phyloP scores from a whole-genome alignment of 2,113 vertebrate genomes.

The Coturnix japonica region DNA sequence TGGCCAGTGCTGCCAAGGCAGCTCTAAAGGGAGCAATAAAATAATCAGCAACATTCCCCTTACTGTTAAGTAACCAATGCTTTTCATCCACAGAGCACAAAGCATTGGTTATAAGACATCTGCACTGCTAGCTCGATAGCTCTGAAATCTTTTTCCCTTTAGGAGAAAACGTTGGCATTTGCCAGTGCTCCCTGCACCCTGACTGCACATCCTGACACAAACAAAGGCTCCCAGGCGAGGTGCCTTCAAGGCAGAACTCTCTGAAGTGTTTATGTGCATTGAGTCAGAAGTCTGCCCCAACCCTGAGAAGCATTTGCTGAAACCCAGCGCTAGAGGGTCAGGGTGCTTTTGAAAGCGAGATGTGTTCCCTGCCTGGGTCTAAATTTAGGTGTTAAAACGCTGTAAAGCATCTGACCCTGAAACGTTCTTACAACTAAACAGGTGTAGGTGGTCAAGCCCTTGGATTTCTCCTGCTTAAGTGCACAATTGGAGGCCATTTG shows the following conservation, averaged over 20 bases:
- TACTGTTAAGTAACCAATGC: rapidly evolving
- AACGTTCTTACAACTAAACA: not conserved
- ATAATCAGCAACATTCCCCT: not conserved
- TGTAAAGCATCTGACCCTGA: not conserved
- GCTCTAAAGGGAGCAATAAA: not conserved
- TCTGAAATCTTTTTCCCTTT: not conserved
- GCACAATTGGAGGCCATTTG: not conserved
- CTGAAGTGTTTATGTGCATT: rapidly evolving
- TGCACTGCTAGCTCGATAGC: not conserved
- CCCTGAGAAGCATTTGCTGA: rapidly evolving
- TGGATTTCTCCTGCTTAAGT: not conserved
- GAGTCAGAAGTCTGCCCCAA: not conserved
- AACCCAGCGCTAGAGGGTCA: not conserved
- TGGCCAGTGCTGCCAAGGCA: not conserved
- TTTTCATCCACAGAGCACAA: not conserved
- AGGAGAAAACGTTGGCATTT: not conserved
- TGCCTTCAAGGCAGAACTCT: not conserved
- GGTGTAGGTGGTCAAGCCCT: rapidly evolving
- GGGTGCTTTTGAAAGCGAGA: not conserved
- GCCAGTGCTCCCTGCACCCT: rapidly evolving
- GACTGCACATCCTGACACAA: not conserved
- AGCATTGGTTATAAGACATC: not conserved
- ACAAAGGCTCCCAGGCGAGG: rapidly evolving
- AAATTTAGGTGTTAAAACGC: not conserved
- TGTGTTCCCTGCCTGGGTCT: not conserved